Evolutionary conservation across 2,888 invertebrate species (phyloP), one percentile per base, ranked within the genome.

Genomic region (Caenorhabditis japonica): DNA sequence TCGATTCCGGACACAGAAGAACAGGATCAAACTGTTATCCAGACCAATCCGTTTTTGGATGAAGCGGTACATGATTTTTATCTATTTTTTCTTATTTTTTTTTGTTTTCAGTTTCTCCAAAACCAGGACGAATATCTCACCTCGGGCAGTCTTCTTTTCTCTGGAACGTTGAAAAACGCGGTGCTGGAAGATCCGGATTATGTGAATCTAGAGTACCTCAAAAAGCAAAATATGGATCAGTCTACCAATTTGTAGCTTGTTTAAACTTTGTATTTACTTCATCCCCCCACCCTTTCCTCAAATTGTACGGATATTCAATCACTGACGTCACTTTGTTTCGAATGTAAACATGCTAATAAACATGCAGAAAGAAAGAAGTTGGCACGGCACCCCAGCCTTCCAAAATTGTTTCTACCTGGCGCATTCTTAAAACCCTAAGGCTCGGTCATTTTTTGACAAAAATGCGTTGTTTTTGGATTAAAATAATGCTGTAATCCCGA

Each of bases 141-240:
- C 19, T 68, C 71, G 12, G 79, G 75, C 46, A 79, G 79, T 58
- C 60, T 79, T 25, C 39, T 76, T 5, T 41, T 79, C 15, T 75
- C 75, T 10, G 64, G 60, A 19, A 75, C 69, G 7, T 51, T 74
- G 34, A 73, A 61, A 34, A 60, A 68, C 12, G 53, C 46, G 2
- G 46, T 53, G 4, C 27, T 52, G 39, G 66, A 76, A 17, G 79
- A 79, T 19, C 79, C 79, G 7, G 72, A 75, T 23, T 79, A 79
- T 55, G 79, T 76, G 19, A 79, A 79, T 60, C 69, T 79, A 19
- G 79, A 79, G 30, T 75, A 58, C 62, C 44, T 74, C 30, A 68
- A 69, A 21, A 61, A 58, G 13, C 68, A 62, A 39, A 66, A 73
- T 17, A 74, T 74, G 74, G 68, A 74, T 23, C 74, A 74, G 23